Conservation (phyloP, 2,113 vertebrate species). For the Corvus hawaiiensis region DNA sequence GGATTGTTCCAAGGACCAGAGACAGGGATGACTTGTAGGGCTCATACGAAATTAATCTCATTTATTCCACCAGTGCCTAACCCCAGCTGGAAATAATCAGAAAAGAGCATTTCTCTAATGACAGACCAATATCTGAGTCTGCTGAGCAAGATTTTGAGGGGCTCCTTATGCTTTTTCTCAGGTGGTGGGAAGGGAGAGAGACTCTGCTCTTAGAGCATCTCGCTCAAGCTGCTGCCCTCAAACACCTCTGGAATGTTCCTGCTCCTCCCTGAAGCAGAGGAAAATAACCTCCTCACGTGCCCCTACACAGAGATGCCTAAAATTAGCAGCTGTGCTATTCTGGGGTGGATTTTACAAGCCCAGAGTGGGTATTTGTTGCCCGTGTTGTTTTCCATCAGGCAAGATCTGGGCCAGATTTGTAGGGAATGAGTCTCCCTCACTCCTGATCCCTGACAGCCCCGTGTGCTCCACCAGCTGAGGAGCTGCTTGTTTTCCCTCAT, state of each 20-base stretch:
- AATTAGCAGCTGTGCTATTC: neutral
- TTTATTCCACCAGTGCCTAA: neutral
- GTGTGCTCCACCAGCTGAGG: neutral
- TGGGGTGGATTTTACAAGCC: neutral
- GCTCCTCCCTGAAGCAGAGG: neutral
- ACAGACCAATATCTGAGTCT: neutral
- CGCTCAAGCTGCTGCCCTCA: neutral
- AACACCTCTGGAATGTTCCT: neutral
- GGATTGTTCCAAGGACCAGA: neutral
- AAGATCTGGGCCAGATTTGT: neutral
- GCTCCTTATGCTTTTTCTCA: neutral
- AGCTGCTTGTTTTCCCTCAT: neutral
- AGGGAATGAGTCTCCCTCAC: neutral
- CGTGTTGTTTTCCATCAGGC: neutral
- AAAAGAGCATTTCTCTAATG: neutral
- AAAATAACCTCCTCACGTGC: neutral
- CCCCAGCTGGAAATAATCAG: neutral
- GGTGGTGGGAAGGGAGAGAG: neutral
- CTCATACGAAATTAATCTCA: neutral
- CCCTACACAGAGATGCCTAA: neutral
- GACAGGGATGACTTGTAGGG: neutral
- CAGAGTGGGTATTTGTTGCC: neutral
- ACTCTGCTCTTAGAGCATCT: neutral
- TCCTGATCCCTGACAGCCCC: neutral
- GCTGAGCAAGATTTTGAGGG: accelerated